These are phyloP conservation scores for Ectemnius cavifrons DNA, from an alignment of 2,888 invertebrate genomes.

Conservation along the genomic window DNA sequence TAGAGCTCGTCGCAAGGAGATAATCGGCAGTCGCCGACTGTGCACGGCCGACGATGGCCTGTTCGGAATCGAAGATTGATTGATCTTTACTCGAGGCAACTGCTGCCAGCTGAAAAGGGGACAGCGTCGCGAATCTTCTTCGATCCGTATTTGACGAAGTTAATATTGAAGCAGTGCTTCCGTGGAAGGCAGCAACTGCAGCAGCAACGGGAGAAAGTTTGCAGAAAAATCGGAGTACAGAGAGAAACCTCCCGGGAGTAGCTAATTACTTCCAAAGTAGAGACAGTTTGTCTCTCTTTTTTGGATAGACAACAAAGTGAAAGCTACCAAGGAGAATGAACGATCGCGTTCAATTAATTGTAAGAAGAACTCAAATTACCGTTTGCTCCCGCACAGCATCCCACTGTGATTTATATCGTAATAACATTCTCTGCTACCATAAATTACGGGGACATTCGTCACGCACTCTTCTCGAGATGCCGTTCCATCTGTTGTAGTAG, in stretches of 20 bases:
- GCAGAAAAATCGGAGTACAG: neutral
- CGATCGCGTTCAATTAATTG: conserved; percentile 23
- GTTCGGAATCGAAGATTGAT: neutral
- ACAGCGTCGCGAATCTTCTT: neutral
- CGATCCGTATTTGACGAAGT: neutral
- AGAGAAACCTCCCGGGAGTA: neutral
- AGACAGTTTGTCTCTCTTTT: no score
- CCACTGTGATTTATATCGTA: conserved; percentile 52
- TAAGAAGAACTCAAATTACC: conserved; percentile 7
- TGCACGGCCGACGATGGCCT: neutral
- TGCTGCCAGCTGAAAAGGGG: neutral
- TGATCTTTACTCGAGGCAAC: conserved; percentile 3
- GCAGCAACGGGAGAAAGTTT: no score
- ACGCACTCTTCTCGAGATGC: conserved; percentile 46
- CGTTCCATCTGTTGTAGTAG: conserved; percentile 50
- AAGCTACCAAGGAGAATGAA: neutral
- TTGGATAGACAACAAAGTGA: no score
- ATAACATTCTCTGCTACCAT: conserved; percentile 43
- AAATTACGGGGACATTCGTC: conserved; percentile 40
- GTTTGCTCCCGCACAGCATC: conserved; percentile 24
- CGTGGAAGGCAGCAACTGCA: neutral
- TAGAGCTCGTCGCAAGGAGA: neutral
- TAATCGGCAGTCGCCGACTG: neutral
- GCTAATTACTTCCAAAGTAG: neutral
- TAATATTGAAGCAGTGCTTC: neutral